These are phyloP conservation scores for Vanessa atalanta DNA, from an alignment of 1,140 invertebrate genomes.

Conservation along the genomic window DNA sequence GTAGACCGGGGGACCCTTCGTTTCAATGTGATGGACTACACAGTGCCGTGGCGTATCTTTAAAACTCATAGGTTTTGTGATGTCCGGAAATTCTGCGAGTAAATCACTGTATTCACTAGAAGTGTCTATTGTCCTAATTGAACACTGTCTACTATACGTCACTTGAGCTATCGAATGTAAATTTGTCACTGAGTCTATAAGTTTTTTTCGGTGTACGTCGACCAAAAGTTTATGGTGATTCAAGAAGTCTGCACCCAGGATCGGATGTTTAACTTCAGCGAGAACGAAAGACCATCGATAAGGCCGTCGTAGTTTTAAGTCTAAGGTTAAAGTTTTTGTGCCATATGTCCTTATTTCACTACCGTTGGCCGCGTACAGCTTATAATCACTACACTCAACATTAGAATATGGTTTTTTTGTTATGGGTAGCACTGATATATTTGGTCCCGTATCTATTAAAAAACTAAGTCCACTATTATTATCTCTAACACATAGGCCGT, in stretches of 20 bases:
- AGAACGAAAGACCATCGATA: not conserved
- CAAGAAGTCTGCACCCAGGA: not conserved
- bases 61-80: too few relatives aligned
- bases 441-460: not conserved
- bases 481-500: not conserved
- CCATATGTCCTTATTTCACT: conserved; percentile 35
- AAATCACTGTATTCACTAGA: conserved; percentile 36
- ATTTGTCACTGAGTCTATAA: conserved; percentile 32
- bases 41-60: too few relatives aligned
- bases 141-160: not conserved
- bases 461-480: not conserved
- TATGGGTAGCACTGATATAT: not conserved
- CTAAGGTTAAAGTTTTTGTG: conserved; percentile 19
- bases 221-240: not conserved
- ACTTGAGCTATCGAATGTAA: conserved; percentile 15
- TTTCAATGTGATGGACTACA: conserved; percentile 30
- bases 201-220: not conserved
- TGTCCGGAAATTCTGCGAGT: conserved; percentile 34
- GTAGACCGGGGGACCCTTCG: conserved; percentile 14
- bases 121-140: conserved; percentile 26
- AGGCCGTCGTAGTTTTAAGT: conserved; percentile 20
- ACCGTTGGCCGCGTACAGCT: conserved; percentile 29
- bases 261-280: not conserved
- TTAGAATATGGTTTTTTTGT: not conserved
- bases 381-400: conserved; percentile 19